A percentile compares a stretch with the other conserved stretches of the same genome.
phyloP scores from a whole-genome alignment of 2,888 invertebrate genomes.

The Callimorpha dominula region DNA sequence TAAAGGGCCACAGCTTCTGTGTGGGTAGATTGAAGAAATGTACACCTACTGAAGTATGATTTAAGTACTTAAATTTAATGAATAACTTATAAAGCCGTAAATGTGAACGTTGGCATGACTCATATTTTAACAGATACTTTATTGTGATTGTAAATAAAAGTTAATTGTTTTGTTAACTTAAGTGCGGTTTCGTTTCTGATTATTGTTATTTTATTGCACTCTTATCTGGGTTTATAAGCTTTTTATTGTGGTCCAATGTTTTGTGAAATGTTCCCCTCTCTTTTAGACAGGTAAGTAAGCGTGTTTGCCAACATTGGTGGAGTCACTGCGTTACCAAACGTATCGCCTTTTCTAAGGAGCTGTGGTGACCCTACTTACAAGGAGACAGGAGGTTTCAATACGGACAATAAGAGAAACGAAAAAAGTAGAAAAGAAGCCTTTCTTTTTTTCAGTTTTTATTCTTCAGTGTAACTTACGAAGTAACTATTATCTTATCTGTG shows the following conservation, averaged over 20 bases:
- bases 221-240: neutral
- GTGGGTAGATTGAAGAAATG: neutral
- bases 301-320: neutral
- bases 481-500: too few species aligned
- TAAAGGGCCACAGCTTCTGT: neutral
- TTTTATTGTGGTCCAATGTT: neutral
- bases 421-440: neutral
- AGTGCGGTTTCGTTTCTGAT: neutral
- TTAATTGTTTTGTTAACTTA: neutral
- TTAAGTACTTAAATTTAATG: constrained; percentile 3
- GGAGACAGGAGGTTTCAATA: neutral
- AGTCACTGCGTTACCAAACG: neutral
- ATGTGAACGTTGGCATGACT: constrained; percentile 2
- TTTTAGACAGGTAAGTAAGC: neutral
- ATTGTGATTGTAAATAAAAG: constrained; percentile 15
- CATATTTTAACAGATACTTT: constrained; percentile 1
- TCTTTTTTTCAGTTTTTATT: too few species aligned
- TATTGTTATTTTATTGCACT: neutral
- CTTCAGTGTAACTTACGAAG: too few species aligned
- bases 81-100: constrained; percentile 1
- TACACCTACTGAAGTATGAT: constrained; percentile 7
- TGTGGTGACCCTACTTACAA: neutral
- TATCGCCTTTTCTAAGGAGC: neutral
- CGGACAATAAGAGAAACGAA: neutral
- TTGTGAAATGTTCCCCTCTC: neutral